These are phyloP conservation scores for Palythoa grandis DNA, from an alignment of 92 coral and sea anemone genomes.

Conservation along the genomic window DNA sequence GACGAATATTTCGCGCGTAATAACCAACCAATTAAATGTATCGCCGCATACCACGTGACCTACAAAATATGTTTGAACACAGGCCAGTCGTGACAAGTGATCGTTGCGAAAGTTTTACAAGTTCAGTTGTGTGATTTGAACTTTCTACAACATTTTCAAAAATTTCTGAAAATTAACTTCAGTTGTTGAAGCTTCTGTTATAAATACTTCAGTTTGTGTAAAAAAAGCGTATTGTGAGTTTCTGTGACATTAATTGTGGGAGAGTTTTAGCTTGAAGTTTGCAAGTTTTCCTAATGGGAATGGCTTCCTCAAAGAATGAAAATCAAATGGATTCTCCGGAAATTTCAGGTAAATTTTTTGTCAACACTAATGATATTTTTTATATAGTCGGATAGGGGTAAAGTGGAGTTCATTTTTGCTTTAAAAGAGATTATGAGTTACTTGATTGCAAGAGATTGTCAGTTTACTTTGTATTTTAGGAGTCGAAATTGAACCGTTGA, in stretches of 20 bases:
- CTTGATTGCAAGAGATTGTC: neutral
- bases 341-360: neutral
- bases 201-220: neutral
- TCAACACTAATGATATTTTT: neutral
- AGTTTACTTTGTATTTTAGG: neutral
- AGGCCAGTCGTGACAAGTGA: slow-evolving; percentile 29
- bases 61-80: slow-evolving; percentile 8
- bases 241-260: neutral
- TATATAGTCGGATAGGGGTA: neutral
- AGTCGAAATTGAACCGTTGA: slow-evolving; percentile 18
- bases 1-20: slow-evolving; percentile 29
- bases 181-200: neutral
- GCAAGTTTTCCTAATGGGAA: slow-evolving; percentile 34
- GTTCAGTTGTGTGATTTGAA: neutral
- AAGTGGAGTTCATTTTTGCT: neutral
- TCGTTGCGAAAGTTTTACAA: neutral
- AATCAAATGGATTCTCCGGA: neutral
- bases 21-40: slow-evolving; percentile 11
- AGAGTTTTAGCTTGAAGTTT: neutral
- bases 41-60: slow-evolving; percentile 15
- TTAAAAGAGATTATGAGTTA: neutral
- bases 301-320: slow-evolving; percentile 39
- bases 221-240: neutral
- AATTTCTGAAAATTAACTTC: neutral
- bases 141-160: neutral